These are phyloP conservation scores for Gobionotothen gibberifrons DNA, from an alignment of 2,797 vertebrate genomes.

Conservation along the genomic window DNA sequence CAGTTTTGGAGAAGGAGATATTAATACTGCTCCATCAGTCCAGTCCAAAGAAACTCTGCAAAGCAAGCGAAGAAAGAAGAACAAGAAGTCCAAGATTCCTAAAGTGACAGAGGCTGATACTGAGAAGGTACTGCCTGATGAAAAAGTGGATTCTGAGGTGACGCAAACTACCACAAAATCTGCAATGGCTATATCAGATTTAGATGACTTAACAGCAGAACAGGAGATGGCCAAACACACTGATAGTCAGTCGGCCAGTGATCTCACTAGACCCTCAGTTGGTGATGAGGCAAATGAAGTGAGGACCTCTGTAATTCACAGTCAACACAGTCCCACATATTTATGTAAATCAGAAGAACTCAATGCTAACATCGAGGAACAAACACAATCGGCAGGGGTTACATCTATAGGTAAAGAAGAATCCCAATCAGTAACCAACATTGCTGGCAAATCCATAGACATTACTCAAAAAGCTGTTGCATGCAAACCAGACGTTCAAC, in stretches of 20 bases:
- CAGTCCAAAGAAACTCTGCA: conserved; percentile 41
- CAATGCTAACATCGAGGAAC: conserved; percentile 4
- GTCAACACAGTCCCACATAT: conserved; percentile 20
- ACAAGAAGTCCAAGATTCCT: conserved; percentile 61
- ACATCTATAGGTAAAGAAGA: conserved; percentile 16
- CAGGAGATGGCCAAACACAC: not conserved
- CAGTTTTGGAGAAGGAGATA: conserved; percentile 33
- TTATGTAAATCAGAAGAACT: conserved; percentile 14
- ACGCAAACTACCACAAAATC: conserved; percentile 5
- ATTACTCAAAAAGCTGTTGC: not conserved
- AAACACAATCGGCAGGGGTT: not conserved
- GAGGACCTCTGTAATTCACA: conserved; percentile 3
- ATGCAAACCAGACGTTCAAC: conserved; percentile 8
- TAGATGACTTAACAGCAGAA: conserved; percentile 11
- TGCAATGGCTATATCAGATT: conserved; percentile 1
- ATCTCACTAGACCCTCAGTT: conserved; percentile 4
- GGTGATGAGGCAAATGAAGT: conserved; percentile 16
- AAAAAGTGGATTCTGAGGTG: conserved; percentile 24
- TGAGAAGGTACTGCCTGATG: conserved; percentile 11
- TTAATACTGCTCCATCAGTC: conserved; percentile 15
- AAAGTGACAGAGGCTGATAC: conserved; percentile 22
- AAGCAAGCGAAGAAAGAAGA: conserved; percentile 60
- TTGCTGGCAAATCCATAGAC: not conserved
- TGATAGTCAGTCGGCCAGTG: conserved; percentile 18
- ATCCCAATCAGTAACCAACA: not conserved